phyloP scores from a whole-genome alignment of 2,888 invertebrate genomes.

The Ornithoptera priamus region DNA sequence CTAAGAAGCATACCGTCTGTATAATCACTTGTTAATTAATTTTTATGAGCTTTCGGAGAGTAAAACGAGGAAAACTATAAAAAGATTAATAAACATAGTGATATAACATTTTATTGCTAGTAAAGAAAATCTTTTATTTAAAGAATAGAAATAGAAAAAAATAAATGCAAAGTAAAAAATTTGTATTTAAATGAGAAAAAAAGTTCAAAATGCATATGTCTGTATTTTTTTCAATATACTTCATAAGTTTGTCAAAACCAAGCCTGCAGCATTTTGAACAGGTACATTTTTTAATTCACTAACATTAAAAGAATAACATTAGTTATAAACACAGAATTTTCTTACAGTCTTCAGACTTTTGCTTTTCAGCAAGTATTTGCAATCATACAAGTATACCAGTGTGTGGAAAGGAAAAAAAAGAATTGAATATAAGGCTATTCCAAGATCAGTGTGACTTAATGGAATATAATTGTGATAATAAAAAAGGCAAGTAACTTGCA shows the following conservation, averaged over 20 bases:
- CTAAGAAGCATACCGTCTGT: not conserved
- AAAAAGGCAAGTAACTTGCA: conserved; percentile 38
- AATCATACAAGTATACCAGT: conserved; percentile 64
- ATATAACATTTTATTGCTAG: not conserved
- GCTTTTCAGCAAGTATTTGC: conserved; percentile 57
- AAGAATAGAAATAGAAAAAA: no score
- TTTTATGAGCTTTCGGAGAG: not conserved
- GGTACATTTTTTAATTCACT: conserved; percentile 6
- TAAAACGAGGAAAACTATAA: not conserved
- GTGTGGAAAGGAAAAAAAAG: conserved; percentile 43
- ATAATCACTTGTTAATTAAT: not conserved
- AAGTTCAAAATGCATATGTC: not conserved
- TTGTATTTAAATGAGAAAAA: no score
- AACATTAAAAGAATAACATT: not conserved
- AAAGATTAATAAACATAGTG: not conserved
- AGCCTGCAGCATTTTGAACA: conserved; percentile 19
- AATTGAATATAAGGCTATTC: conserved; percentile 44
- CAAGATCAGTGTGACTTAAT: conserved; percentile 60
- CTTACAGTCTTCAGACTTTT: conserved; percentile 47
- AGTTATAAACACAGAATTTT: not conserved
- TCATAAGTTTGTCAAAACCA: conserved; percentile 13
- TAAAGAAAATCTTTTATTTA: not conserved
- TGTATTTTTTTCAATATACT: not conserved
- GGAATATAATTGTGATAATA: conserved; percentile 60
- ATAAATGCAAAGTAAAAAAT: no score